These are phyloP conservation scores for Lasioglossum figueresi DNA, from an alignment of 2,888 invertebrate species.

Conservation along the genomic window DNA sequence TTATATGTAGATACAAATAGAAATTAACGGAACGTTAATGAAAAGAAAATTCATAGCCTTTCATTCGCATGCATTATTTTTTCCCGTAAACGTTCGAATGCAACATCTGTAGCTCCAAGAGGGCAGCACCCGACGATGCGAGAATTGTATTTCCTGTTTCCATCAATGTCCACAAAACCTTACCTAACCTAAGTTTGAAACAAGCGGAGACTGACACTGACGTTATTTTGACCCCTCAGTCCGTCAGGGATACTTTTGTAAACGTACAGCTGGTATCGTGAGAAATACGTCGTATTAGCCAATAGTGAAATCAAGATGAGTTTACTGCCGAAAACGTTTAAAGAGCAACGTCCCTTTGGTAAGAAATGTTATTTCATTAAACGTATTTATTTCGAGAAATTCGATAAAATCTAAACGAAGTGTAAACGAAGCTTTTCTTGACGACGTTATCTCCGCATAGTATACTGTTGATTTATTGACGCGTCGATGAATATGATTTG, in stretches of 20 bases:
- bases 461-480: slow-evolving; percentile 32
- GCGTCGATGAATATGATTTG: background rate
- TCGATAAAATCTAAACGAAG: slow-evolving; percentile 24
- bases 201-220: slow-evolving; percentile 33
- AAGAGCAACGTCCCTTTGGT: slow-evolving; percentile 81
- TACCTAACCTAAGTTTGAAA: slow-evolving; percentile 52
- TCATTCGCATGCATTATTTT: background rate
- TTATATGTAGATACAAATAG: background rate
- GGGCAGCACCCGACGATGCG: slow-evolving; percentile 52
- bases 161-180: background rate
- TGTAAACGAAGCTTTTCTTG: slow-evolving; percentile 1
- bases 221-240: slow-evolving; percentile 62
- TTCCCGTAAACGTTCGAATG: slow-evolving; percentile 28
- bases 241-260: slow-evolving; percentile 38
- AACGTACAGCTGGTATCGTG: slow-evolving; percentile 53
- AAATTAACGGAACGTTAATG: background rate
- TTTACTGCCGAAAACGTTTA: slow-evolving; percentile 76
- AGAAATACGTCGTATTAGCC: slow-evolving; percentile 59
- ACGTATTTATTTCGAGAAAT: background rate
- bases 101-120: slow-evolving; percentile 34
- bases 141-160: slow-evolving; percentile 42
- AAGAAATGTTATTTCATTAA: slow-evolving; percentile 49
- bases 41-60: background rate
- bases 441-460: background rate
- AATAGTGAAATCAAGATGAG: slow-evolving; percentile 70